Evolutionary conservation across 2,113 vertebrate species (phyloP).

Genomic region (Petrocephalus zakoni): DNA sequence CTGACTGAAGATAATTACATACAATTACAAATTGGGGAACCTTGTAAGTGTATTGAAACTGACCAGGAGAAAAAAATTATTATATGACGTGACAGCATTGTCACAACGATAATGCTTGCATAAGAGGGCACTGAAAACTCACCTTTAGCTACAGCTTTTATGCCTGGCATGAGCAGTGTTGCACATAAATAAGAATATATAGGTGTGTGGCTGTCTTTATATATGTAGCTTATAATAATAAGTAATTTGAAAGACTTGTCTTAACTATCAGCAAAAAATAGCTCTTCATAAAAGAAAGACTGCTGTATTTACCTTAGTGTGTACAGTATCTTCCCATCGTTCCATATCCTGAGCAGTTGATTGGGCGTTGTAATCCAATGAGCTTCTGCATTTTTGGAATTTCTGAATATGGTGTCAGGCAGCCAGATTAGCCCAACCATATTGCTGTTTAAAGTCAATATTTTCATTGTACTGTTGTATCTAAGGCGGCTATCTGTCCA

Average conservation of each 20-base stretch:
- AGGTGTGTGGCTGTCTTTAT: no score
- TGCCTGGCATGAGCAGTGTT: neutral
- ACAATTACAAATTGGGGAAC: neutral
- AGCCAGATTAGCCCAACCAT: constrained; percentile 97
- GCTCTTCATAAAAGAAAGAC: neutral
- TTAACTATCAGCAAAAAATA: neutral
- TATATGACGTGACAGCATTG: neutral
- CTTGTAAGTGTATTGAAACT: neutral
- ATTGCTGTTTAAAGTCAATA: constrained; percentile 89
- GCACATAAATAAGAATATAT: no score
- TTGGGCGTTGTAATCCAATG: constrained; percentile 97
- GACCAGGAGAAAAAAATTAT: neutral
- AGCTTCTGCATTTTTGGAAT: constrained; percentile 87
- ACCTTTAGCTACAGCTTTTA: neutral
- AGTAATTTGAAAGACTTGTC: no score
- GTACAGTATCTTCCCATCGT: constrained; percentile 91
- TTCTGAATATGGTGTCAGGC: constrained; percentile 92
- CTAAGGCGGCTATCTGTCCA: constrained; percentile 92
- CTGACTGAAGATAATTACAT: neutral
- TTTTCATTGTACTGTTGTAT: constrained; percentile 94
- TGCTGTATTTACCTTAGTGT: constrained; percentile 72
- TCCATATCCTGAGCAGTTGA: constrained; percentile 96
- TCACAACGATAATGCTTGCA: neutral
- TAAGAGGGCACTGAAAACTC: neutral
- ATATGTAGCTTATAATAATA: no score